Evolutionary conservation across 2,888 invertebrate genomes (phyloP), one percentile per base, ranked within the genome.

Genomic region (Drosophila quinaria): DNA sequence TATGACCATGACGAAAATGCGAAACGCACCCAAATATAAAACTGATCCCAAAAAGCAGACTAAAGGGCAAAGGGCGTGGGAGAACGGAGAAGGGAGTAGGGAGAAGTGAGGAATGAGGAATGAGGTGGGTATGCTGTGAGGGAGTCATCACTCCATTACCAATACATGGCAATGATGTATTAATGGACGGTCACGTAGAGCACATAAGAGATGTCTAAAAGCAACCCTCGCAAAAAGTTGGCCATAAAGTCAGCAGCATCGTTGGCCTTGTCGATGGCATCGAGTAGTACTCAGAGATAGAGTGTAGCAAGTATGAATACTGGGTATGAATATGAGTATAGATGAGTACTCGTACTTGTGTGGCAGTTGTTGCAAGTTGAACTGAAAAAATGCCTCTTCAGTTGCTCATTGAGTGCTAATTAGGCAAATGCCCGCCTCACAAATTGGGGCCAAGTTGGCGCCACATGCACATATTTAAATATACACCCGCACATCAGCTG

Each of bases 361-460:
- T 50, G 49, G 65, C 61, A 65, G 75, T 61, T 74, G 74, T 50
- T 75, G 74, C 74, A 70, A 61, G 74, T 54, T 70, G 52, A 49
- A 39, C 58, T 62, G 13, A n/a, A 49, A 49, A 33, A 19, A 50
- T 50, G 78, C 33, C 83, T 85, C 81, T 82, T 81, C 77, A 70
- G 75, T 54, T 72, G 70, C 74, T 74, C 80, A 76, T 74, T 85
- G 80, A 87, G 90, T 85, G 81, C 81, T 90, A 87, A 90, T 90
- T 90, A 90, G 89, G 80, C 79, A 82, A 89, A 79, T 84, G 80
- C 80, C 82, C 80, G 82, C 78, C 72, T 70, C 65, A 74, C 67
- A 76, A 89, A 91, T 84, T 84, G 89, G 82, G 90, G 91, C 87
- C 90, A 90, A 87, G 74, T 80, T 85, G 91, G 91, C 91, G 90